A percentile compares a stretch with the other conserved stretches of the same genome.
Conservation (phyloP, 2,113 vertebrate species). For the Orientallactaga bullata region DNA sequence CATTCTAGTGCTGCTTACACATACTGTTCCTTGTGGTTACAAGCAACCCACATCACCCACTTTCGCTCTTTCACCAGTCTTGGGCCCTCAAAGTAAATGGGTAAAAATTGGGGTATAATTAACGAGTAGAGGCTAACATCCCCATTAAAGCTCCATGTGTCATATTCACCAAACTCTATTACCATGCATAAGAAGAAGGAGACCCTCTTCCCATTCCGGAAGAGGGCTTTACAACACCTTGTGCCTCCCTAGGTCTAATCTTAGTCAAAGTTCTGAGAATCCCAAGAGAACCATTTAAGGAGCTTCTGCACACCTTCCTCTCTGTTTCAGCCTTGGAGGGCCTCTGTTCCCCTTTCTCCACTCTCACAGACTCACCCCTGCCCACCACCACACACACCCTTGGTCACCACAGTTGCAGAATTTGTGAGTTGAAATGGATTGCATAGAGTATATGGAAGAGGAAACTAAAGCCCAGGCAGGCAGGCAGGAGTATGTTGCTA, state of each 20-base stretch:
- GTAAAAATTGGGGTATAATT: neutral
- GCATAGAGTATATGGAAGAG: neutral
- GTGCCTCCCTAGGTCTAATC: neutral
- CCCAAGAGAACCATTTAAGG: neutral
- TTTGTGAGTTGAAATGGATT: neutral
- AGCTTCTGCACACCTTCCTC: neutral
- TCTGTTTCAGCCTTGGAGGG: neutral
- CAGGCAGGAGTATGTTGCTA: neutral
- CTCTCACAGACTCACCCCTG: neutral
- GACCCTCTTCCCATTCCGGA: too few relatives aligned
- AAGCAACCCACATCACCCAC: neutral
- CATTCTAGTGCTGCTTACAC: accelerated
- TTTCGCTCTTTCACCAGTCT: neutral
- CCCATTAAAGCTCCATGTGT: neutral
- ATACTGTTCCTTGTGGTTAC: neutral
- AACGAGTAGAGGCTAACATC: neutral
- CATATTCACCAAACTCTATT: too few relatives aligned
- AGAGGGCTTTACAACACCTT: too few relatives aligned
- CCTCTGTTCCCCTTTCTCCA: neutral
- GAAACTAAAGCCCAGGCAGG: slow-evolving; percentile 19
- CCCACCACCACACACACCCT: neutral
- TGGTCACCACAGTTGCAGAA: neutral
- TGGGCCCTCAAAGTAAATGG: neutral
- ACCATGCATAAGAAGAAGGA: neutral
- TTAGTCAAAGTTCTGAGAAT: neutral